These are phyloP conservation scores for Oenanthe melanoleuca DNA, from an alignment of 2,113 vertebrate species.

Conservation along the genomic window DNA sequence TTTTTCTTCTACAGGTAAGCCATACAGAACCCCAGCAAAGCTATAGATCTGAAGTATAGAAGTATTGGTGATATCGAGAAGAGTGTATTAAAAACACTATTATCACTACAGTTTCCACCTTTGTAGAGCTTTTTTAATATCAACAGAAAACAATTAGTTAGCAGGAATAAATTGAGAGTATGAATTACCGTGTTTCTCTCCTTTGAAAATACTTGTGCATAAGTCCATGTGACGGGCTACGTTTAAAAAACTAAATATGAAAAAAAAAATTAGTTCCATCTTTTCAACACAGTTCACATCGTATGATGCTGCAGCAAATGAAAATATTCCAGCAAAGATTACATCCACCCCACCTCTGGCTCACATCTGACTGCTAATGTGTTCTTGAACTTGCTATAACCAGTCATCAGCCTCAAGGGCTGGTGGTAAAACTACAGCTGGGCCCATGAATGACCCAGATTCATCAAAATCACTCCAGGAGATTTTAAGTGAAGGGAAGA, in stretches of 20 bases:
- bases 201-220: neutral
- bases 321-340: neutral
- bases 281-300: neutral
- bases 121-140: neutral
- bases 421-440: neutral
- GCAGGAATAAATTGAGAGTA: neutral
- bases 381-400: neutral
- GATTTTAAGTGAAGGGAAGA: neutral
- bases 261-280: neutral
- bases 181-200: neutral
- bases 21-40: neutral
- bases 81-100: neutral
- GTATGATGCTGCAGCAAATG: neutral
- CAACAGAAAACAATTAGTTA: neutral
- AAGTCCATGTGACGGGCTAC: neutral
- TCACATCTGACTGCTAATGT: neutral
- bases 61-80: neutral
- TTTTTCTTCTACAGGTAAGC: neutral
- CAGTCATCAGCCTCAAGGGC: neutral
- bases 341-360: neutral
- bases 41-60: neutral
- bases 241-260: neutral
- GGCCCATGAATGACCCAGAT: neutral
- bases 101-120: neutral
- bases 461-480: neutral